These are phyloP conservation scores for Caenorhabditis auriculariae DNA, from an alignment of 2,888 invertebrate genomes.

Conservation along the genomic window DNA sequence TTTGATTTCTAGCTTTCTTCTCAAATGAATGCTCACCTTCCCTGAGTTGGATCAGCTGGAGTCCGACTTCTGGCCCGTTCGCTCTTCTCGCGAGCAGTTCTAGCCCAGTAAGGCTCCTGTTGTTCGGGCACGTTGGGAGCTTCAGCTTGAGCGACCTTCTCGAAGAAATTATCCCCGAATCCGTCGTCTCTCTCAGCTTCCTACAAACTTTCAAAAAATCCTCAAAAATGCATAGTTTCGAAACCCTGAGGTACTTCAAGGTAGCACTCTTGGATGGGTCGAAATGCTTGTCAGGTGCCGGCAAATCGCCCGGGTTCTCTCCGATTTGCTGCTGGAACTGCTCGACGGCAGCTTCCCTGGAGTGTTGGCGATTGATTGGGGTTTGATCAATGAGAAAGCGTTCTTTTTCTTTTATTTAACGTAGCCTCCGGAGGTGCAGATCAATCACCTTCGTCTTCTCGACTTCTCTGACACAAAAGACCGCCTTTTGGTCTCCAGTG, in stretches of 20 bases:
- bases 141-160: slow-evolving; percentile 46
- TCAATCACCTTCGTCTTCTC: no score
- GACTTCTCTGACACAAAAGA: no score
- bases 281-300: slow-evolving; percentile 46
- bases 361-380: slow-evolving; percentile 2
- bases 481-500: no score
- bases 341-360: slow-evolving; percentile 45
- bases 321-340: slow-evolving; percentile 46
- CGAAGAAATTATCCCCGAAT: slow-evolving; percentile 43
- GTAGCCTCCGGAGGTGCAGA: no score
- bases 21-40: neutral
- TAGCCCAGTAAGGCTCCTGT: slow-evolving; percentile 45
- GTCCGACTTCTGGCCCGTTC: slow-evolving; percentile 40
- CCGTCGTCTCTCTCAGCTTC: slow-evolving; percentile 17
- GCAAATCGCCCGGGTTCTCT: slow-evolving; percentile 27
- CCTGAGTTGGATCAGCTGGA: slow-evolving; percentile 27
- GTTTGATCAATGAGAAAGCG: no score
- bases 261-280: slow-evolving; percentile 47
- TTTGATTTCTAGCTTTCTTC: no score
- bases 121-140: slow-evolving; percentile 38
- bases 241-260: slow-evolving; percentile 36
- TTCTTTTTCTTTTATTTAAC: no score
- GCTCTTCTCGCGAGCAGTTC: slow-evolving; percentile 44
- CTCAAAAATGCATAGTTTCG: neutral
- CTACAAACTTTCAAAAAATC: neutral